Evolutionary conservation across 2,113 vertebrate genomes (phyloP).

Genomic region (Toxotes jaculatrix): DNA sequence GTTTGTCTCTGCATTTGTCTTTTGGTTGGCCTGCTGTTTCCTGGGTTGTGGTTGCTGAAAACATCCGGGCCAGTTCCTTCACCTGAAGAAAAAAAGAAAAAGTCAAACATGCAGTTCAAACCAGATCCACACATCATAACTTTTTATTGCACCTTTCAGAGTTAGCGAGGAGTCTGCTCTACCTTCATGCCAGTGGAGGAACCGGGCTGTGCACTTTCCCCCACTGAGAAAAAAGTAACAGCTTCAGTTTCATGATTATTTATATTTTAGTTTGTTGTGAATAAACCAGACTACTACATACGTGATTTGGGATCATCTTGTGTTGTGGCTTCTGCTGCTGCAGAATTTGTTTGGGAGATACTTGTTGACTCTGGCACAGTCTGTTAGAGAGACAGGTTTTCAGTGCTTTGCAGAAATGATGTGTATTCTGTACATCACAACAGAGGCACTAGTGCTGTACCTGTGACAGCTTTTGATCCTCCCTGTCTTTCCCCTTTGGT

Average conservation of each 20-base stretch:
- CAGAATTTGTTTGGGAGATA: not conserved
- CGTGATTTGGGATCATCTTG: conserved; percentile 2
- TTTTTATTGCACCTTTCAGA: too few relatives aligned
- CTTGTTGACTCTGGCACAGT: not conserved
- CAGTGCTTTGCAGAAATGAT: too few relatives aligned
- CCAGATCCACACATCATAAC: too few relatives aligned
- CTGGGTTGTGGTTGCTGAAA: conserved; percentile 5
- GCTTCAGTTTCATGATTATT: not conserved
- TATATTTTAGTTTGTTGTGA: not conserved
- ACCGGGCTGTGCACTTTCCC: not conserved
- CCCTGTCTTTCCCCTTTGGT: not conserved
- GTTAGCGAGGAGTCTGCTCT: too few relatives aligned
- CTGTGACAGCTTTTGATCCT: not conserved
- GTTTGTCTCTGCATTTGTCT: not conserved
- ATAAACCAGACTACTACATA: not conserved
- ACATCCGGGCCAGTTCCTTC: conserved; percentile 45
- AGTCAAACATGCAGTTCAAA: not conserved
- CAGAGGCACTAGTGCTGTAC: not conserved
- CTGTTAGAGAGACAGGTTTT: not conserved
- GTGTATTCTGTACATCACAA: not conserved
- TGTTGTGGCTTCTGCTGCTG: not conserved
- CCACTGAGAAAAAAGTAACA: not conserved
- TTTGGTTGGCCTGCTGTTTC: not conserved
- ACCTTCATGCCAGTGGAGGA: conserved; percentile 11
- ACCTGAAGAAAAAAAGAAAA: conserved; percentile 35